These are phyloP conservation scores for Cerastoderma edule DNA, from an alignment of 2,888 invertebrate species.

Conservation along the genomic window DNA sequence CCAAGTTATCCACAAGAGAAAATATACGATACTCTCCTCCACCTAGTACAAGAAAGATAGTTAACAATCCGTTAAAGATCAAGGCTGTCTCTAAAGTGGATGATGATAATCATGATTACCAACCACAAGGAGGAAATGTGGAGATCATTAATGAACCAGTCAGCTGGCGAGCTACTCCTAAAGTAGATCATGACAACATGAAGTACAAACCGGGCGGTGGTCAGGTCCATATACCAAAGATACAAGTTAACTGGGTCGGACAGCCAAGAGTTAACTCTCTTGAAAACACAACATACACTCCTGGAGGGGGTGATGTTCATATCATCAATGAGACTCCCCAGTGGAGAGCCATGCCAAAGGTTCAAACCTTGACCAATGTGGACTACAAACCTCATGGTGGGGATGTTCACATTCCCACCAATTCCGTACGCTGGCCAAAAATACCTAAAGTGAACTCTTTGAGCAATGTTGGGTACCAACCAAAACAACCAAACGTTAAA, in stretches of 20 bases:
- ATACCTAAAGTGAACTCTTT: slow-evolving; percentile 57
- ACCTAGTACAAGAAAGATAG: slow-evolving; percentile 51
- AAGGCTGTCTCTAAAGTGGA: slow-evolving; percentile 66
- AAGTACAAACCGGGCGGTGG: slow-evolving; percentile 71
- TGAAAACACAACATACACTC: slow-evolving; percentile 91
- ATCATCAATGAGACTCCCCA: slow-evolving; percentile 57
- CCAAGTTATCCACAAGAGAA: slow-evolving; percentile 63
- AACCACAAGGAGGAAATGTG: slow-evolving; percentile 86
- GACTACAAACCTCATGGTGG: slow-evolving; percentile 62
- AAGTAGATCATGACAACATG: slow-evolving; percentile 73
- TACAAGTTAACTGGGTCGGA: slow-evolving; percentile 58
- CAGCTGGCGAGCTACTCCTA: slow-evolving; percentile 60
- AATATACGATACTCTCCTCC: slow-evolving; percentile 54
- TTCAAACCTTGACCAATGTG: slow-evolving; percentile 71
- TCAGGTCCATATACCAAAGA: slow-evolving; percentile 62
- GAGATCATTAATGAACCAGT: slow-evolving; percentile 60
- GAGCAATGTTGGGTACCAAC: slow-evolving; percentile 89
- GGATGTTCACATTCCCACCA: slow-evolving; percentile 50
- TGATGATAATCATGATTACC: slow-evolving; percentile 86
- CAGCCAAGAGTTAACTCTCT: slow-evolving; percentile 88
- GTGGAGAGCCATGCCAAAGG: slow-evolving; percentile 64
- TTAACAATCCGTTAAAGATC: slow-evolving; percentile 55
- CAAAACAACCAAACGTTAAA: slow-evolving; percentile 85
- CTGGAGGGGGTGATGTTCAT: slow-evolving; percentile 85
- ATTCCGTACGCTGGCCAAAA: slow-evolving; percentile 53